Evolutionary conservation across 2,888 invertebrate species (phyloP), one percentile per base, ranked within the genome.

Genomic region (Drosophila robusta): DNA sequence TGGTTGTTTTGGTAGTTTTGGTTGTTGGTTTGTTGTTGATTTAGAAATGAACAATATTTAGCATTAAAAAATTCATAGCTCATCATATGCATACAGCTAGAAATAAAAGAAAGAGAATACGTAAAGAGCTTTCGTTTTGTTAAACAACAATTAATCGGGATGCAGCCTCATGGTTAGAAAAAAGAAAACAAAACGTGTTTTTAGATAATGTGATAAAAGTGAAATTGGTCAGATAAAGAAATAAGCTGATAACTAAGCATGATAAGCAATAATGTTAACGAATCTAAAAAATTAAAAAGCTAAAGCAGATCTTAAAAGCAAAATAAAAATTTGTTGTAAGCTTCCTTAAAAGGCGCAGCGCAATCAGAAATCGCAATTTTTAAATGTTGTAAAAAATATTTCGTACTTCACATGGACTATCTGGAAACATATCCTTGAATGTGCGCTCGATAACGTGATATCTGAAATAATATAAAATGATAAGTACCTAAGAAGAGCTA

Each of bases 331-430:
- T 6, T 26, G 6, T n/a, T 55, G 12, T 46, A 71, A 78, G 54
- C 75, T 55, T 44, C 49, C 64, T 46, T 52, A 26, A 82, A 24
- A 70, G 67, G 75, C 71, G 69, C 71, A 60, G 62, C 78, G 63
- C 66, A 69, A 57, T 46, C 44, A 52, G 34, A 63, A 41, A 50
- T 47, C 22, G 38, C 26, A 46, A 52, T 11, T 42, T 46, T 81
- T 80, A 92, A 61, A 91, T 76, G 79, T 91, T 88, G 78, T 87
- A 91, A 81, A 91, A 91, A 71, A 90, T 80, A 76, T 92, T 92
- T 82, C 91, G 90, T 92, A 92, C 92, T 91, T 92, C 91, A 90
- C 91, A 92, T 89, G 90, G 89, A 74, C 89, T 86, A 65, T 92
- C 90, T 71, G 92, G 92, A 73, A 86, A 90, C 64, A 90, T 57